Evolutionary conservation across 2,797 vertebrate species (phyloP).

Genomic region (Vultur gryphus): DNA sequence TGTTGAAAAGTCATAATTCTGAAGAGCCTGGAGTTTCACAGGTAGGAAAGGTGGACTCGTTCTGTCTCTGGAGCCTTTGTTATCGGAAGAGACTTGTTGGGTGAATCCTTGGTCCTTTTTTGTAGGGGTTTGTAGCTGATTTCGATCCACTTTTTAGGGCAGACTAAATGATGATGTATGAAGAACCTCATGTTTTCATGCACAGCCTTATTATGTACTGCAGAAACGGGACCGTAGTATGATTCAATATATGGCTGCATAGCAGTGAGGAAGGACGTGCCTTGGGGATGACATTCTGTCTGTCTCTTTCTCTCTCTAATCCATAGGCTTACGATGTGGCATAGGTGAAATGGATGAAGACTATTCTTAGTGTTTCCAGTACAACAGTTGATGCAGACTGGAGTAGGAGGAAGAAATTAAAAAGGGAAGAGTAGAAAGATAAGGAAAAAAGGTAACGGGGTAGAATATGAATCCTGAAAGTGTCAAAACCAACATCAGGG

Average conservation of each 20-base stretch:
- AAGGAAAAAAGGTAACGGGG: not conserved
- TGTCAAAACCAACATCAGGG: not conserved
- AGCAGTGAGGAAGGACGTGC: not conserved
- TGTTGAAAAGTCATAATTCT: not conserved
- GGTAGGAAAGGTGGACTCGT: not conserved
- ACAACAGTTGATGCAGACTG: not conserved
- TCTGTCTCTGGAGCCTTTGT: not conserved
- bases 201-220: not conserved
- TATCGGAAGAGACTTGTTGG: not conserved
- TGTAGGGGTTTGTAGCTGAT: not conserved
- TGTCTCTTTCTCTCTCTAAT: not conserved
- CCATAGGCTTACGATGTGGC: accelerated
- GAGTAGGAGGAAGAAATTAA: not conserved
- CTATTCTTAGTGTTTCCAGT: not conserved
- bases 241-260: not conserved
- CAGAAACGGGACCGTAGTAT: not conserved
- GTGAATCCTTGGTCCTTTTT: not conserved
- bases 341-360: not conserved
- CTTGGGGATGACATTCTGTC: not conserved
- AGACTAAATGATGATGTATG: not conserved
- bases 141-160: not conserved
- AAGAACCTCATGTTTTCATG: not conserved
- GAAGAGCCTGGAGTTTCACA: not conserved
- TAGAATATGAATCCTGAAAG: not conserved
- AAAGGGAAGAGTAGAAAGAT: not conserved